phyloP scores from a whole-genome alignment of 2,888 invertebrate genomes.

The Himalopsyche kuldschensis region DNA sequence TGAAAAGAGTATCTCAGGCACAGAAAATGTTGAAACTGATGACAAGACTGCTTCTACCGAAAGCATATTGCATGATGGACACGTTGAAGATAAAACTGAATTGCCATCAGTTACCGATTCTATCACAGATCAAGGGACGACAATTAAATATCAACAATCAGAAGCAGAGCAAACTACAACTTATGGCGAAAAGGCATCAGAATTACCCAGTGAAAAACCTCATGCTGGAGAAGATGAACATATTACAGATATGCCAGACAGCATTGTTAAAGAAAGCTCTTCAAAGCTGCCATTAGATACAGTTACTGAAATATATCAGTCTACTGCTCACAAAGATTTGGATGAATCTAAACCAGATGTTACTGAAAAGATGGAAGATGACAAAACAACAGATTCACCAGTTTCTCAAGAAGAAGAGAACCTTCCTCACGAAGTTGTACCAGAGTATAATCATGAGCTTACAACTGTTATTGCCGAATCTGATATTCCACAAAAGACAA shows the following conservation, averaged over 20 bases:
- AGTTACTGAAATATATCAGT: constrained; percentile 3
- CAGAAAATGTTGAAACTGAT: not conserved
- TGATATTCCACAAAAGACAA: constrained; percentile 43
- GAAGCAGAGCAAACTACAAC: not conserved
- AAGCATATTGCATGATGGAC: not conserved
- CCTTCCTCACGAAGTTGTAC: not conserved
- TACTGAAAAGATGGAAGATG: not conserved
- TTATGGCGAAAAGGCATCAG: constrained; percentile 5
- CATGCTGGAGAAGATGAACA: not conserved
- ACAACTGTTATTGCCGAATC: constrained; percentile 5
- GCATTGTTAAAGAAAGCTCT: not conserved
- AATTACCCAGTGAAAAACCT: not conserved
- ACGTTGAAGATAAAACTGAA: constrained; percentile 13
- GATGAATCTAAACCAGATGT: not conserved
- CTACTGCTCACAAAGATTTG: not conserved
- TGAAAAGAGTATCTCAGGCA: not conserved
- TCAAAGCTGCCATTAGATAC: constrained; percentile 7
- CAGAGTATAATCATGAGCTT: not conserved
- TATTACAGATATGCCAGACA: not conserved
- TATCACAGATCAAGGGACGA: not conserved
- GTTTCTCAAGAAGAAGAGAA: not conserved
- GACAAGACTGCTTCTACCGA: not conserved
- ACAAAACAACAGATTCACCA: not conserved
- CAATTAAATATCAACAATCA: not conserved
- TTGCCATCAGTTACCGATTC: constrained; percentile 2